Conservation (phyloP, 2,888 invertebrate genomes). For the Limulus polyphemus region DNA sequence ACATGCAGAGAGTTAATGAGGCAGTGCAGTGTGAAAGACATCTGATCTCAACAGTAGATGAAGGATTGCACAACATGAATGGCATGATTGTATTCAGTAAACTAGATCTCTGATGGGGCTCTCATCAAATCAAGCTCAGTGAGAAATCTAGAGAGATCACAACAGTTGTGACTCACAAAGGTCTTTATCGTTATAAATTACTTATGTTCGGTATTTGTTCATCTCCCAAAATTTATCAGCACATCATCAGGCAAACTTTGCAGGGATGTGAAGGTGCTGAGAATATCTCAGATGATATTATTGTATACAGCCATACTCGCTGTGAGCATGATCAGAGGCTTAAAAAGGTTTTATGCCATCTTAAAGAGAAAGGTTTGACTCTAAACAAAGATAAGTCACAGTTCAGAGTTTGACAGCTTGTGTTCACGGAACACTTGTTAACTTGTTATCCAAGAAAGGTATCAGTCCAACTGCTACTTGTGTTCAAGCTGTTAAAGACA, state of each 20-base stretch:
- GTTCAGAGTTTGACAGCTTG: neutral
- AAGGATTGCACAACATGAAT: constrained; percentile 2
- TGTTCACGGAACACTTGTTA: neutral
- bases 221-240: neutral
- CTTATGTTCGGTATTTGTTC: neutral
- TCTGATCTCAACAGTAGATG: neutral
- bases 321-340: neutral
- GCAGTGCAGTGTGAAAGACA: neutral
- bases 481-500: neutral
- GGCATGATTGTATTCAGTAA: constrained; percentile 27
- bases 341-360: neutral
- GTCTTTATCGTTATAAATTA: constrained; percentile 31
- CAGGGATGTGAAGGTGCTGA: neutral
- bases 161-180: constrained; percentile 33
- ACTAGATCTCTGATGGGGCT: constrained; percentile 33
- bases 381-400: neutral
- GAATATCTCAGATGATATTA: neutral
- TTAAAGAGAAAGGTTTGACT: neutral
- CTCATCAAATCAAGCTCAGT: constrained; percentile 34
- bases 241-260: neutral
- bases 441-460: neutral
- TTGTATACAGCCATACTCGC: no score
- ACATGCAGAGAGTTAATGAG: neutral
- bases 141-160: constrained; percentile 32
- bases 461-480: neutral